Base-by-base conservation (phyloP, 2,113 vertebrate species). In the Bungarus multicinctus region DNA sequence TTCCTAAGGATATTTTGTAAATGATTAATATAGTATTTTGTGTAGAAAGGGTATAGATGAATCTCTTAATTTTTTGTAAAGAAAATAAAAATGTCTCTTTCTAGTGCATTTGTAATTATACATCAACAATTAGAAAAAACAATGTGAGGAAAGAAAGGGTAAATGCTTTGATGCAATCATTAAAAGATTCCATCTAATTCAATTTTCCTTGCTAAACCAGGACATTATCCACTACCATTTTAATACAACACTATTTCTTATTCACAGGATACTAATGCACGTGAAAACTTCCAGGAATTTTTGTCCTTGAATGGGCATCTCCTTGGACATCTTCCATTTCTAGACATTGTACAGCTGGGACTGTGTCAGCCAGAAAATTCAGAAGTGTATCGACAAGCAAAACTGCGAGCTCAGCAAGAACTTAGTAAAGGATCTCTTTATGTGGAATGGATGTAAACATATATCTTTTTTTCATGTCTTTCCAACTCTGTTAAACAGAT, bases 201-300 rank as follows among this genome's bases (percentile, higher is more conserved):
- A 18, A 8, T 50, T 52, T 81, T 87, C 25, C 47, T 87, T 50
- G 25, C 47, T 50, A 87, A 27, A 27, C 5, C 85, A 23, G 85
- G 22, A 47, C 22, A 50, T 45, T 87, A 47, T 87, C 5, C 89
- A 69, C 58, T 91, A 87, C 85, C 20, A 50, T n/a, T 54, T 88
- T 95, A 87, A 94, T 60, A 55, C 90, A 94, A 87, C 69, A 95
- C 89, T 94, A 90, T 91, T 30, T 45, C 95, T 95, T 95, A 57
- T 96, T 93, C 89, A 53, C 95, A 99, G 99, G 98, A 98, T 94
- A 97, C 98, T 92, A 97, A 97, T 81, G 96, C 98, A 60, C 97
- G 99, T 93, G 98, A 98, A 96, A 98, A 99, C 94, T 99, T 99
- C 97, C 99, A 99, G 96, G 99, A 99, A 97, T 99, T 99, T 97